Evolutionary conservation across 2,113 vertebrate species (phyloP), one percentile per base, ranked within the genome.

Genomic region (Alethe castanea): DNA sequence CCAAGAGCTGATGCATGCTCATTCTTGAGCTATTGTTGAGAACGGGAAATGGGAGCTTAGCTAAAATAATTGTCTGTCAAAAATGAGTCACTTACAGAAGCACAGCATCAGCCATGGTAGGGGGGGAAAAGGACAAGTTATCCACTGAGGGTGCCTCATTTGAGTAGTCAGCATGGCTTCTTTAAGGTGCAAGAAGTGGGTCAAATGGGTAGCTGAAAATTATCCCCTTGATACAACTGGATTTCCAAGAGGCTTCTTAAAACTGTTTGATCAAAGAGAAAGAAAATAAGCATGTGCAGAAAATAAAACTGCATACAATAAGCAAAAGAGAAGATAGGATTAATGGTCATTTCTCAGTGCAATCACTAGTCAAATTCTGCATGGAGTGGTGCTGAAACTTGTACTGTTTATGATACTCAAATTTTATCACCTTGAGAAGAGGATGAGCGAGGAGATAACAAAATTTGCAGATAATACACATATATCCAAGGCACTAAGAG

Each of bases 51-150:
- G 45, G n/a, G 28, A 96, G 22, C 31, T 40, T 83, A 42, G 54
- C 45, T 90, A 72, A 94, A 94, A 90, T 88, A 90, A 95, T 81
- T 88, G 86, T 28, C 36, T 94, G 62, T 90, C 67, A 83, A 80
- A 88, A 94, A 82, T 80, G 29, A 94, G n/a, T 80, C 82, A 77
- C 57, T 88, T 65, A 71, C 14, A 94, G 67, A 69, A 94, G 54
- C 40, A 24, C 57, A 80, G 57, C 40, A 90, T 31, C 53, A 88
- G 19, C 40, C 44, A 15, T 47, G 8, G 83, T 83, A 54, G 28
- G 28, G 12, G 83, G 40, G 11, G 6, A 53, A 82, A 12, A 57
- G 60, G 15, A 70, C 35, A 22, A 44, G 35, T 14, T 57, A 28
- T 53, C 17, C 28, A 45, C 29, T n/a, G 23, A 15, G 15, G 26